Base-by-base conservation (phyloP, 2,888 invertebrate species). In the Athalia cordata region DNA sequence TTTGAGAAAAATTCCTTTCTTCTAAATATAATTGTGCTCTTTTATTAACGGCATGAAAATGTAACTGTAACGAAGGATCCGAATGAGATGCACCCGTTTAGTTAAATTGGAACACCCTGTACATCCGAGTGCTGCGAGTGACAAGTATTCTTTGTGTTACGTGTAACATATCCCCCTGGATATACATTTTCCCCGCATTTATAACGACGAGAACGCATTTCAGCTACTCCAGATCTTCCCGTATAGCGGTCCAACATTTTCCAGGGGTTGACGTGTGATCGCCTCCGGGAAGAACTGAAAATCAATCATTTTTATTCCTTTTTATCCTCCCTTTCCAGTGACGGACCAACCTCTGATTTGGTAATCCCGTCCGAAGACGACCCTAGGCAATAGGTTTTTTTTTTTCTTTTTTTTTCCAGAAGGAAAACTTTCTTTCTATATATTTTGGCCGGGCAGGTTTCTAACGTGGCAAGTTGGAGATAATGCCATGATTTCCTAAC, bases 241-340 rank as follows among this genome's bases (percentile, higher is more conserved):
- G 29, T 29, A 29, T 29, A 29, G 29, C 29, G 29, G 29, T 29
- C 29, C 29, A 0, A 29, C 29, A 29, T 29, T 29, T 29, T 29
- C 29, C 29, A 29, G 5, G 3, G 3, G 3, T n/a, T 55, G 55
- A 7, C 7, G 55, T 4, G n/a, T 6, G 47, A 52, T 72, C 45
- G 59, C 7, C n/a, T 47, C 9, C 55, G 68, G 55, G 55, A 70
- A 45, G 55, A 50, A 57, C 70, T 7, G n/a, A 59, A 47, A 72
- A 72, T 72, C 70, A 72, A 72, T 72, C 70, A 72, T 72, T 72
- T 72, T 72, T 45, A 72, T 72, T 59, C 70, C 8, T 72, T 59
- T 59, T 72, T 72, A 72, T 57, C 57, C 70, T 45, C 59, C 29
- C 29, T 29, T 29, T 29, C 29, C 4, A 43, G 70, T 47, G 70